A percentile compares a stretch with the other conserved stretches of the same genome.
phyloP scores from a whole-genome alignment of 1,140 invertebrate species.

The Leucophenga varia region DNA sequence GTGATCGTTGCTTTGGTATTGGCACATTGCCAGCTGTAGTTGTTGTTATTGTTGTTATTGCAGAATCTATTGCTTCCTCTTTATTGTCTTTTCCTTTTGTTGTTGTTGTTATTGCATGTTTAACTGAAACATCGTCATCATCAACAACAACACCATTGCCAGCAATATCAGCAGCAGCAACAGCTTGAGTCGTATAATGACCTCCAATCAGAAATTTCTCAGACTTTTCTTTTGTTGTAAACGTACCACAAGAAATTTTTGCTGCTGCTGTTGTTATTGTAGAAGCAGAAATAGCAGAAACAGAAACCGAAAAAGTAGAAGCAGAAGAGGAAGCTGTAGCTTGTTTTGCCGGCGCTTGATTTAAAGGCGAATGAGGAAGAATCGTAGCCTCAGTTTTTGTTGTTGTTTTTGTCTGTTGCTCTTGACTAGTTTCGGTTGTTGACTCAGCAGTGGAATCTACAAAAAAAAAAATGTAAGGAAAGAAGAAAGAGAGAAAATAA shows the following conservation, averaged over 20 bases:
- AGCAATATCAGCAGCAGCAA: slow-evolving; percentile 7
- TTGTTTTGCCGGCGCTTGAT: too few relatives aligned
- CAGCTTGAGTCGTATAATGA: slow-evolving; percentile 35
- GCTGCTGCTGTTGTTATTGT: slow-evolving; percentile 7
- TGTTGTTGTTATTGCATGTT: slow-evolving; percentile 13
- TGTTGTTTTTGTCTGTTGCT: slow-evolving; percentile 17
- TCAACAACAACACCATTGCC: slow-evolving; percentile 11
- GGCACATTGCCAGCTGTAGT: slow-evolving; percentile 20
- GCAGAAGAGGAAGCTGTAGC: too few relatives aligned
- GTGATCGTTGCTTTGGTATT: slow-evolving; percentile 55
- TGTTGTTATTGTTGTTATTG: slow-evolving; percentile 26
- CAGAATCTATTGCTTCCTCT: slow-evolving; percentile 29
- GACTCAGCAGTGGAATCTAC: background rate
- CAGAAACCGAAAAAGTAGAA: too few relatives aligned
- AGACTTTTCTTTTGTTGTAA: slow-evolving; percentile 50
- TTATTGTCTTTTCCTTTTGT: slow-evolving; percentile 32
- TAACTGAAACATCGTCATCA: slow-evolving; percentile 5
- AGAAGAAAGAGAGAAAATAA: background rate
- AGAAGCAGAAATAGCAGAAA: too few relatives aligned
- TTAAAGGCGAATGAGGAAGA: too few relatives aligned
- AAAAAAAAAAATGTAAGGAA: slow-evolving; percentile 6
- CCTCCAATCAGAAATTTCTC: slow-evolving; percentile 48
- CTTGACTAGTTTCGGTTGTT: slow-evolving; percentile 26
- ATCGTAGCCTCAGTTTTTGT: background rate
- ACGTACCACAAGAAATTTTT: slow-evolving; percentile 23